phyloP scores from a whole-genome alignment of 2,113 vertebrate species.

The Stictonetta naevosa region DNA sequence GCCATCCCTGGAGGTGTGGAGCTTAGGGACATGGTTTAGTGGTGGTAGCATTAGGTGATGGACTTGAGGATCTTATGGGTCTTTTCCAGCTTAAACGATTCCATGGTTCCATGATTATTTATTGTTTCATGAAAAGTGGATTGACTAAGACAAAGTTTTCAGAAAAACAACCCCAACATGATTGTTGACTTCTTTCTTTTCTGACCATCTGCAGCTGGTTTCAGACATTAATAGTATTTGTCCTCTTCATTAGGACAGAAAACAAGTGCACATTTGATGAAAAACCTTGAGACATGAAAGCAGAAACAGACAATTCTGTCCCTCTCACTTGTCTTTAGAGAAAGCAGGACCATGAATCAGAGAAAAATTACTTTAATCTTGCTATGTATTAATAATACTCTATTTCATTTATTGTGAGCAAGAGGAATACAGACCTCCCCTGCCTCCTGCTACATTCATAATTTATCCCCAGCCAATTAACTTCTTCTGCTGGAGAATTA shows the following conservation, averaged over 20 bases:
- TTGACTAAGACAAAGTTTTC: background rate
- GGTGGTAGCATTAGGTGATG: background rate
- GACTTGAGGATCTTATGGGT: background rate
- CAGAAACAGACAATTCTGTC: background rate
- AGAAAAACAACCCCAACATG: background rate
- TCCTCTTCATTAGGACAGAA: background rate
- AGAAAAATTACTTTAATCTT: slow-evolving; percentile 14
- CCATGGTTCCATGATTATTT: background rate
- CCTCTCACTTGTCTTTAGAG: background rate
- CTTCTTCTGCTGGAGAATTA: slow-evolving; percentile 2
- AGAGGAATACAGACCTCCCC: background rate
- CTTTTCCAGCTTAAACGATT: background rate
- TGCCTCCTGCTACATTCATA: slow-evolving; percentile 9
- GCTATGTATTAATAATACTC: slow-evolving; percentile 13
- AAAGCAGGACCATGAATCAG: background rate
- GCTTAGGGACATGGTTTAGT: background rate
- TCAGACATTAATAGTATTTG: background rate
- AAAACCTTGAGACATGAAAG: background rate
- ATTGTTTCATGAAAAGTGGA: background rate
- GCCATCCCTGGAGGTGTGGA: background rate
- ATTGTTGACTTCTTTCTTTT: background rate
- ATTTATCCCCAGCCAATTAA: slow-evolving; percentile 60
- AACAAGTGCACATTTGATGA: background rate
- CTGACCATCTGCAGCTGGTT: background rate
- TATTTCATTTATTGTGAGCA: background rate